Evolutionary conservation across 2,113 vertebrate species (phyloP), one percentile per base, ranked within the genome.

Genomic region (Macquaria australasica): DNA sequence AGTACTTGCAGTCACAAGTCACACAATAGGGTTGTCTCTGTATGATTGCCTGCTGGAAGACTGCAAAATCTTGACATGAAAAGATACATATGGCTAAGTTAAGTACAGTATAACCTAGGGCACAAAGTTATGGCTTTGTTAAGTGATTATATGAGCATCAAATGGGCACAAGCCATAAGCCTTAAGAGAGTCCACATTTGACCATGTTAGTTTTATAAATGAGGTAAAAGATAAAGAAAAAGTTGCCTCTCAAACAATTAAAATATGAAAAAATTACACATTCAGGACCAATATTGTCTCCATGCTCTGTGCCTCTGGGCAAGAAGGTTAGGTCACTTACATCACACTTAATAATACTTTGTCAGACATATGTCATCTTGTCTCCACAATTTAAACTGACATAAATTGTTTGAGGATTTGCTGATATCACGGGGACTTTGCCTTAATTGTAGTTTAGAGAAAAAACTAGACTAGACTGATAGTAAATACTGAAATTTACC

Each of bases 291-390:
- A 15, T 14, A 1, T 28, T 23, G n/a, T 41, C 50, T 60, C 12
- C 12, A 58, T 28, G 53, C 58, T 60, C 3, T 60, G 67, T 16
- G 34, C 4, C 2, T 43, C 60, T 64, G 41, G 14, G 20, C 14
- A 31, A 53, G 39, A 45, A 39, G 20, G 63, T 18, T 73, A 3
- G 3, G 15, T 3, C 18, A 39, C 31, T 68, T 28, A 67, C 43
- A 58, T 50, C 53, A 43, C 45, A 67, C n/a, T 81, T 71, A 73
- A 74, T 77, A 48, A 85, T 14, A 73, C 55, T 12, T 39, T 18
- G 0, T 72, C 18, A 34, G 43, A 43, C 43, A 43, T 3, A 28
- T 31, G 23, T 67, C 16, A 25, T 71, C 68, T 25, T 51, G 31
- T 79, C 12, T 58, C 28, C 68, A 34, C 41, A 67, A 50, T 78